Evolutionary conservation across 2,797 vertebrate species (phyloP), one percentile per base, ranked within the genome.

Genomic region (Lepidocolaptes lacrymiger): DNA sequence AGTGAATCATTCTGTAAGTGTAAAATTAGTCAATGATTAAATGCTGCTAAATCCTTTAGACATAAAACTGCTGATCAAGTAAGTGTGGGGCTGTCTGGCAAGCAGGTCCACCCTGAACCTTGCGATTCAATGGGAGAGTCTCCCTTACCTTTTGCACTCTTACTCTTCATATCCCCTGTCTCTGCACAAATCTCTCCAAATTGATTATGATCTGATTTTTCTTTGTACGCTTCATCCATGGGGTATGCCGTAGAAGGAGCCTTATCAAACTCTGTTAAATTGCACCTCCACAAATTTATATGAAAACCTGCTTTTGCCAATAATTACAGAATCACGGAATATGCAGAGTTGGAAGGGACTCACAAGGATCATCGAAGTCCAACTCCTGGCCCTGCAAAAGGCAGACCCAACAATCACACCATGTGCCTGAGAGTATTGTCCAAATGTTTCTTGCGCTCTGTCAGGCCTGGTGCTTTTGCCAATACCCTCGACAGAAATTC

Each of bases 111-210:
- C 22, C 52, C 52, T 27, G 18, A 59, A 41, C 27, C 21, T 78
- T 0, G 0, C 12, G 12, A 54, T 61, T 72, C 41, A 59, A 66
- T 0, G 0, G 9, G 20, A 58, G 14, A 5, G 39, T 59, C 34
- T 61, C 46, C 34, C 30, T 72, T 24, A 58, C 12, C 24, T 39
- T 66, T 39, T 32, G 21, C 37, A 16, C 7, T 63, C 17, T 34
- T 21, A 36, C 32, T 61, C 56, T 43, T 36, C 18, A 5, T n/a
- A 43, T 44, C 26, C 30, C n/a, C 44, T 44, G 8, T 23, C 24
- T 51, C 66, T 46, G 30, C 30, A 48, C 13, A 20, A 48, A 66
- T 48, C 12, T 58, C 46, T 59, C 64, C 52, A 54, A 48, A 52
- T 2, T 36, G 15, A 41, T 52, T 54, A 61, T n/a, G 34, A 73